Evolutionary conservation across 2,797 vertebrate species (phyloP).

Genomic region (Sebastes ruberrimus): DNA sequence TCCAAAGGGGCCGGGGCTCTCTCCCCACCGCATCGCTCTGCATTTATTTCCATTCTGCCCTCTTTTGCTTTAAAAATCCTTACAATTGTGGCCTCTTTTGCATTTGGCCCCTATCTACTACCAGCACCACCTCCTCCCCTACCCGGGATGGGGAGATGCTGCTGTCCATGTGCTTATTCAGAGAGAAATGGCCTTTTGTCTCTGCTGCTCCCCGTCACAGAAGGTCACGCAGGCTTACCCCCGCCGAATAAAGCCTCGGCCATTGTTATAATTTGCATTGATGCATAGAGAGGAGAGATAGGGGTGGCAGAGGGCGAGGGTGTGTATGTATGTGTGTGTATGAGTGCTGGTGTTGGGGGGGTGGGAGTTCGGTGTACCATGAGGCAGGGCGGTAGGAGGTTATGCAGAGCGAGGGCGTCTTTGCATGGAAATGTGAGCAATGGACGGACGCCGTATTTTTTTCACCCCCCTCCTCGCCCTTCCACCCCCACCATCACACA

Average conservation of each 20-base stretch:
- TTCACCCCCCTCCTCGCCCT: neutral
- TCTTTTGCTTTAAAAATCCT: constrained; percentile 57
- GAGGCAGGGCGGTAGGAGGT: constrained; percentile 68
- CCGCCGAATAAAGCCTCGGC: constrained; percentile 79
- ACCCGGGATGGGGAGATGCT: constrained; percentile 39
- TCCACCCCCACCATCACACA: neutral
- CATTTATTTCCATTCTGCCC: constrained; percentile 62
- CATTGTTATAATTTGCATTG: constrained; percentile 88
- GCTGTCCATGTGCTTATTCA: constrained; percentile 79
- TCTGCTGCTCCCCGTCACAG: constrained; percentile 79
- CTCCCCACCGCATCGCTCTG: constrained; percentile 43
- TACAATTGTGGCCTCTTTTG: constrained; percentile 59
- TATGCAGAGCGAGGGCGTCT: constrained; percentile 72
- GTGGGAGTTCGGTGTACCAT: constrained; percentile 36
- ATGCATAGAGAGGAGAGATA: constrained; percentile 79
- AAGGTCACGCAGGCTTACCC: constrained; percentile 86
- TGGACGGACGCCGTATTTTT: constrained; percentile 86
- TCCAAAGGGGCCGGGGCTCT: constrained; percentile 29
- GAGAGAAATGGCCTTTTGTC: constrained; percentile 83
- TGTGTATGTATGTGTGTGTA: constrained; percentile 20
- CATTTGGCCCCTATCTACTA: constrained; percentile 53
- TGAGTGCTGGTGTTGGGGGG: neutral
- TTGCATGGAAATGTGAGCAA: constrained; percentile 88
- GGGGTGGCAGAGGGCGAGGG: constrained; percentile 52
- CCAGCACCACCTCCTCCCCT: constrained; percentile 9